phyloP scores from a whole-genome alignment of 2,888 invertebrate genomes.

The Yponomeuta cagnagella region DNA sequence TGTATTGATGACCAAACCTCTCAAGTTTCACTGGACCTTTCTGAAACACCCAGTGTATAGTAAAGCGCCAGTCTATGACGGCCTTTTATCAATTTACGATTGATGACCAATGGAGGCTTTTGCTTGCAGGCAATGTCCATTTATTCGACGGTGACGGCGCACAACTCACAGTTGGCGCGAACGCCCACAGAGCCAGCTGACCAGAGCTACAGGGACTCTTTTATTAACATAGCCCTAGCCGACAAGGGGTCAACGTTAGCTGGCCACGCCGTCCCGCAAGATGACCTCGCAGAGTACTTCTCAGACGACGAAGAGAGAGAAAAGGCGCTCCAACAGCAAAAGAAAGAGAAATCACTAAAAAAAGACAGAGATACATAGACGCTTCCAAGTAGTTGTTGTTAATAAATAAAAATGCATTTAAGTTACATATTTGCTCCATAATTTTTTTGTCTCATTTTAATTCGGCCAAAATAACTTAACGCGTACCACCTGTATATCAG shows the following conservation, averaged over 20 bases:
- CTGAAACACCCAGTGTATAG: no score
- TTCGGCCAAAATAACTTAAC: no score
- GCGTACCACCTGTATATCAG: no score
- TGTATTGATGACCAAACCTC: no score
- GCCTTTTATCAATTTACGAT: no score
- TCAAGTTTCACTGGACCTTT: no score
- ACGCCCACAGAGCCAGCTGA: neutral
- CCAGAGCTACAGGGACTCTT: constrained; percentile 36
- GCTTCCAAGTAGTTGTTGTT: constrained; percentile 31
- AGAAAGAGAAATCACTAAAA: constrained; percentile 52
- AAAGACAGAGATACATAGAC: constrained; percentile 58
- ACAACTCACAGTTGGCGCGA: constrained; percentile 35
- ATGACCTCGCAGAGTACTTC: constrained; percentile 62
- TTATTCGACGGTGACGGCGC: constrained; percentile 72
- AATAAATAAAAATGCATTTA: constrained; percentile 35
- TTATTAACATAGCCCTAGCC: constrained; percentile 49
- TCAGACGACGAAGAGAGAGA: constrained; percentile 71
- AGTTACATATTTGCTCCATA: neutral
- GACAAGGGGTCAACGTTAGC: constrained; percentile 54
- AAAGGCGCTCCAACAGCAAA: constrained; percentile 52
- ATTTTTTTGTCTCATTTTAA: neutral
- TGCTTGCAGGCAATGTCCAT: constrained; percentile 77
- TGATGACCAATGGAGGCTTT: neutral
- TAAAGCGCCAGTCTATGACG: no score
- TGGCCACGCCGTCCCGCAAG: constrained; percentile 41